Base-by-base conservation (phyloP, 2,888 invertebrate genomes). In the Agrotis exclamationis region DNA sequence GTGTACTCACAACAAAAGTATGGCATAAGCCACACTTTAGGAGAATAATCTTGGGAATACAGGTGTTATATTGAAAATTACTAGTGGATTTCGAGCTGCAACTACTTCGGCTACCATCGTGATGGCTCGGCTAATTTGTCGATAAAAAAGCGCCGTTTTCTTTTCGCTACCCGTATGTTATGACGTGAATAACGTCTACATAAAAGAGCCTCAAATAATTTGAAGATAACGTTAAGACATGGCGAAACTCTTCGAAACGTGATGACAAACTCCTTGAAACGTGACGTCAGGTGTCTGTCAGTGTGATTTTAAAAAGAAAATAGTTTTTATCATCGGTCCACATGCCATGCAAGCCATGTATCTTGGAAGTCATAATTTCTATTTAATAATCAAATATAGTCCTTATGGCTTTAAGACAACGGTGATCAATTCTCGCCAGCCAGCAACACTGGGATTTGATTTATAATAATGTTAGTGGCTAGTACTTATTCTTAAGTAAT, bases 301-400 rank as follows among this genome's bases (percentile, higher is more conserved):
- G 33, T 33, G 33, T 33, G 33, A 33, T 33, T 33, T 9, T 39
- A 39, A 39, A 28, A 39, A 1, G 9, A 39, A 39, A 39, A 39
- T n/a, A 33, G 33, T 33, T 33, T 7, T n/a, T n/a, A n/a, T n/a
- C n/a, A n/a, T n/a, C n/a, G n/a, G n/a, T n/a, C n/a, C n/a, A n/a
- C n/a, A n/a, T n/a, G n/a, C n/a, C n/a, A n/a, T n/a, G n/a, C n/a
- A n/a, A n/a, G n/a, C n/a, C n/a, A n/a, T n/a, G n/a, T n/a, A n/a
- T n/a, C n/a, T n/a, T n/a, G n/a, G n/a, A n/a, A n/a, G 67, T 56
- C 62, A 72, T 79, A 77, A 86, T 79, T 82, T 82, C 70, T 73
- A 80, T 80, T 84, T 86, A 81, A 85, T 79, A 76, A 82, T 74
- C 63, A 79, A 58, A 63, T 47, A 63, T 57, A 63, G 24, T 63